These are phyloP conservation scores for Scaptomyza reducta DNA, from an alignment of 2,888 invertebrate genomes.

Conservation along the genomic window DNA sequence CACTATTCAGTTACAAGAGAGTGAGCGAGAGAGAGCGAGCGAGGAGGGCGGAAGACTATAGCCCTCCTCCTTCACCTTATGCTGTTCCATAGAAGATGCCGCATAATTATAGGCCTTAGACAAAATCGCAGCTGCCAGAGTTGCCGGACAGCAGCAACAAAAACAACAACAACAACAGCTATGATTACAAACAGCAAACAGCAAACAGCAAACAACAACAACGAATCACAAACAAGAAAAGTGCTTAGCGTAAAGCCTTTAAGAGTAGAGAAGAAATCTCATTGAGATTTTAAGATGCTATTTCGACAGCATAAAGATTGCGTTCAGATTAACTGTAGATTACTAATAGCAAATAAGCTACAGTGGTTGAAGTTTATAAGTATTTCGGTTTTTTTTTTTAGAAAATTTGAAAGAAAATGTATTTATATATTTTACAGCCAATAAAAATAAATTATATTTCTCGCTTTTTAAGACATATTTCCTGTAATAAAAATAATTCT, in stretches of 20 bases:
- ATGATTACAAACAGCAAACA: slow-evolving; percentile 18
- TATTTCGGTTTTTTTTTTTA: no score
- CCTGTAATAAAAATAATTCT: background rate
- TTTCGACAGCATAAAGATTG: slow-evolving; percentile 16
- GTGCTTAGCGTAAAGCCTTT: slow-evolving; percentile 28
- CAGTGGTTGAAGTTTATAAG: background rate
- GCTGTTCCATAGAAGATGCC: slow-evolving; percentile 29
- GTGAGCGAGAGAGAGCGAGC: background rate
- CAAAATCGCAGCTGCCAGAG: slow-evolving; percentile 22
- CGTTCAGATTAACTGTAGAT: slow-evolving; percentile 13
- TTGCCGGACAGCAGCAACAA: slow-evolving; percentile 25
- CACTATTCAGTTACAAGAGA: slow-evolving; percentile 68
- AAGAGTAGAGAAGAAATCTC: slow-evolving; percentile 5
- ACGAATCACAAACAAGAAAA: slow-evolving; percentile 23
- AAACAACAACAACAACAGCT: slow-evolving; percentile 18
- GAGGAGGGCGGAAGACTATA: background rate
- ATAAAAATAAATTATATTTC: no score
- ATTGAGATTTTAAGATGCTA: slow-evolving; percentile 25
- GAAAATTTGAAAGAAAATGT: no score
- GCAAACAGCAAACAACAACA: slow-evolving; percentile 20
- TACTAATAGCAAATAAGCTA: background rate
- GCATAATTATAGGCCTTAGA: slow-evolving; percentile 49
- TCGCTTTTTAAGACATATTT: no score
- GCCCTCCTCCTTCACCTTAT: background rate
- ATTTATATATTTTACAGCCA: no score